phyloP scores from a whole-genome alignment of 1,140 invertebrate genomes.

The Psix sp. region DNA sequence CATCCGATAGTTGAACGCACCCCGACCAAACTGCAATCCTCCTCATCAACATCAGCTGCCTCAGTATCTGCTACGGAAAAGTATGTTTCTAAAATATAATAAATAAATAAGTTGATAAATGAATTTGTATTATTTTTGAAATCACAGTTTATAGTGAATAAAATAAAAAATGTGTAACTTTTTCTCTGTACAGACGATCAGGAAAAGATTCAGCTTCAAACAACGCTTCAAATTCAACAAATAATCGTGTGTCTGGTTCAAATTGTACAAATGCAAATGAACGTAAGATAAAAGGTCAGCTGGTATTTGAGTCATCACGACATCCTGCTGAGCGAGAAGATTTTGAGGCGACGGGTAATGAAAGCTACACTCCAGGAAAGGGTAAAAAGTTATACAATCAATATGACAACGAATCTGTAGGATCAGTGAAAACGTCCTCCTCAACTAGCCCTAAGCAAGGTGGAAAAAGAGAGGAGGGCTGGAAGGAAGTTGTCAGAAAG shows the following conservation, averaged over 20 bases:
- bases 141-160: too few relatives aligned
- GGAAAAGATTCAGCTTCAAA: constrained; percentile 49
- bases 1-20: constrained; percentile 23
- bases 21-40: constrained; percentile 25
- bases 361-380: constrained; percentile 78
- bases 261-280: constrained; percentile 62
- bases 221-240: constrained; percentile 39
- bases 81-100: constrained; percentile 1
- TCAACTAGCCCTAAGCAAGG: constrained; percentile 84
- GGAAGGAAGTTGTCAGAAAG: constrained; percentile 97
- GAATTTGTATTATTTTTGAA: too few relatives aligned
- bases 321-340: constrained; percentile 83
- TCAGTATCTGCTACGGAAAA: constrained; percentile 6
- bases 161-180: too few relatives aligned
- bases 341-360: constrained; percentile 83
- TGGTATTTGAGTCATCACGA: constrained; percentile 80
- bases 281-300: constrained; percentile 75
- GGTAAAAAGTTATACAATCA: constrained; percentile 77
- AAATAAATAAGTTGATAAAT: background rate
- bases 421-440: constrained; percentile 67
- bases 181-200: constrained; percentile 56
- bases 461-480: constrained; percentile 92
- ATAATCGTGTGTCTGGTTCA: constrained; percentile 45
- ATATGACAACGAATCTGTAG: constrained; percentile 72
- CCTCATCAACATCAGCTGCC: background rate